Evolutionary conservation across 2,888 invertebrate species (phyloP).

Genomic region (Microplitis deprimator): DNA sequence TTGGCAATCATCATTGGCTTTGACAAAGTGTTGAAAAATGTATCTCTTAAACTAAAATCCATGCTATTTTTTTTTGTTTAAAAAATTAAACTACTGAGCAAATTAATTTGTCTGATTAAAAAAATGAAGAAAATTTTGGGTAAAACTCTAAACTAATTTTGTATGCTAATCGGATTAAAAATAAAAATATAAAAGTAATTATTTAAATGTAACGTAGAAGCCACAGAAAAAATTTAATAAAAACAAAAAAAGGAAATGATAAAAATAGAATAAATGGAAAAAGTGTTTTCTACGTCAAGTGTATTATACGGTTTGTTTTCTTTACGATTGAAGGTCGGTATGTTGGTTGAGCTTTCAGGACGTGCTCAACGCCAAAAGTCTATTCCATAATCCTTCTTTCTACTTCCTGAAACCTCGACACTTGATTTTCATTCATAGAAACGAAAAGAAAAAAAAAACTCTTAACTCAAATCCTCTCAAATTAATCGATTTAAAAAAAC

Average conservation of each 20-base stretch:
- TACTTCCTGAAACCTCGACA: neutral
- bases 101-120: too few relatives aligned
- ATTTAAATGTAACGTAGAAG: constrained; percentile 13
- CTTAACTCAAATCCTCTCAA: neutral
- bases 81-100: too few relatives aligned
- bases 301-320: constrained; percentile 15
- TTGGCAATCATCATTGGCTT: neutral
- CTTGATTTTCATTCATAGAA: neutral
- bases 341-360: neutral
- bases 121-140: too few relatives aligned
- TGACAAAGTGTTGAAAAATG: neutral
- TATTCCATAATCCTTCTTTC: neutral
- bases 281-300: constrained; percentile 9
- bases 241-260: neutral
- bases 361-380: neutral
- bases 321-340: constrained; percentile 3
- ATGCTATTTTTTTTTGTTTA: too few relatives aligned
- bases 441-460: neutral
- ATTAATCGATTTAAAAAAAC: neutral
- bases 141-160: too few relatives aligned
- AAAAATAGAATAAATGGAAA: neutral
- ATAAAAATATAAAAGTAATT: constrained; percentile 26
- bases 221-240: neutral
- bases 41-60: neutral
- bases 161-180: too few relatives aligned